phyloP scores from a whole-genome alignment of 2,113 vertebrate genomes.

The Hoplias malabaricus region DNA sequence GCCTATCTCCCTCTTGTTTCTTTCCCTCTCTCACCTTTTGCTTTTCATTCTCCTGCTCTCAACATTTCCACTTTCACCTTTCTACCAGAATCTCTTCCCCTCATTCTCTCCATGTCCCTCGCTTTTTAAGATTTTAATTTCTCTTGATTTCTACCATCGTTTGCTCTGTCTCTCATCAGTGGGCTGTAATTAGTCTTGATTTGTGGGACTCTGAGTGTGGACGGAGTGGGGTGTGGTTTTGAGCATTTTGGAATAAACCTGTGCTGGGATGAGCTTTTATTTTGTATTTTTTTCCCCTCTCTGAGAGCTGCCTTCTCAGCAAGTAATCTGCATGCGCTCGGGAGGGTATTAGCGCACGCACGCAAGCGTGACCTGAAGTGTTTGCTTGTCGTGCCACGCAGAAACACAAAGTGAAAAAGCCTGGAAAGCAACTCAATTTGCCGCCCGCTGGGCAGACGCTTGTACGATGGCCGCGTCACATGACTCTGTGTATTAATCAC shows the following conservation, averaged over 20 bases:
- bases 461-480: slow-evolving; percentile 2
- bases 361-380: slow-evolving; percentile 28
- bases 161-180: background rate
- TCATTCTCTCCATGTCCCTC: background rate
- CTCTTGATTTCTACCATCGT: background rate
- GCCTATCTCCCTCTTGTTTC: background rate
- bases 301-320: slow-evolving; percentile 10
- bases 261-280: background rate
- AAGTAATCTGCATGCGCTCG: slow-evolving; percentile 15
- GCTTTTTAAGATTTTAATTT: background rate
- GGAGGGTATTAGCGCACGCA: slow-evolving; percentile 12
- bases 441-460: slow-evolving; percentile 13
- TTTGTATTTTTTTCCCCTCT: background rate
- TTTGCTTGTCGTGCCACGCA: slow-evolving; percentile 12
- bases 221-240: background rate
- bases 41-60: background rate
- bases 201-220: slow-evolving; percentile 14
- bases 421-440: slow-evolving; percentile 34
- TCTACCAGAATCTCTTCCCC: no score
- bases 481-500: slow-evolving; percentile 17
- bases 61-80: no score
- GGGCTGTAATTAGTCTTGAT: background rate
- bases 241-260: slow-evolving; percentile 9
- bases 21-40: background rate
- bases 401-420: slow-evolving; percentile 27